Conservation (phyloP, 2,888 invertebrate genomes). For the Cantharis flavilabris region DNA sequence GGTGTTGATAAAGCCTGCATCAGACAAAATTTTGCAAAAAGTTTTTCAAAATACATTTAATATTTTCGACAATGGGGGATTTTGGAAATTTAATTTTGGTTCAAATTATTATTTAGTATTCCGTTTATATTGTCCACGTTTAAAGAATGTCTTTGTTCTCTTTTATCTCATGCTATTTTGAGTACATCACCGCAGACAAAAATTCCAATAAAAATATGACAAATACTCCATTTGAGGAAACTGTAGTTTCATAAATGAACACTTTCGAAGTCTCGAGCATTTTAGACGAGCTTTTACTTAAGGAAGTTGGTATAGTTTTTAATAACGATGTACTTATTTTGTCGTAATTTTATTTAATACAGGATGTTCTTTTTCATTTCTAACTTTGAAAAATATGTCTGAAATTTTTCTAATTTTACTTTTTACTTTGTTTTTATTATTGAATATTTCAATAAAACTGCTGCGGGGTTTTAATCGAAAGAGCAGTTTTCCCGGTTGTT, state of each 20-base stretch:
- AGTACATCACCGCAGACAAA: not conserved
- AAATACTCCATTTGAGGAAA: constrained; percentile 6
- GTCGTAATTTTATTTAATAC: not conserved
- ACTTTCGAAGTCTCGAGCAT: not conserved
- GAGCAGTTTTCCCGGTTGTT: not conserved
- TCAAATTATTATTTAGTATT: not conserved
- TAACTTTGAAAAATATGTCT: no score
- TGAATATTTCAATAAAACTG: not conserved
- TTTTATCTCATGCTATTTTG: not conserved
- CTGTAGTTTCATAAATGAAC: constrained; percentile 7
- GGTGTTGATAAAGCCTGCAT: not conserved
- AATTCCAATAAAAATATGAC: constrained; percentile 12
- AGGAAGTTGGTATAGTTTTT: not conserved
- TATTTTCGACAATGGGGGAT: not conserved
- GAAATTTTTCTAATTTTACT: not conserved
- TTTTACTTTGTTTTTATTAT: not conserved
- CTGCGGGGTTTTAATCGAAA: not conserved
- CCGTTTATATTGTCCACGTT: not conserved
- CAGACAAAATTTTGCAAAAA: not conserved
- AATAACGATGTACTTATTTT: not conserved
- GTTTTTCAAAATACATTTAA: not conserved
- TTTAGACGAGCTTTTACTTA: not conserved
- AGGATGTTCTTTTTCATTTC: not conserved
- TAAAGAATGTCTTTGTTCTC: not conserved
- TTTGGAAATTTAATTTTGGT: not conserved